Percentiles rank a stretch among this genome's conserved stretches.
These are phyloP conservation scores for Turdus rufiventris DNA, from an alignment of 2,113 vertebrate genomes.

Conservation along the genomic window DNA sequence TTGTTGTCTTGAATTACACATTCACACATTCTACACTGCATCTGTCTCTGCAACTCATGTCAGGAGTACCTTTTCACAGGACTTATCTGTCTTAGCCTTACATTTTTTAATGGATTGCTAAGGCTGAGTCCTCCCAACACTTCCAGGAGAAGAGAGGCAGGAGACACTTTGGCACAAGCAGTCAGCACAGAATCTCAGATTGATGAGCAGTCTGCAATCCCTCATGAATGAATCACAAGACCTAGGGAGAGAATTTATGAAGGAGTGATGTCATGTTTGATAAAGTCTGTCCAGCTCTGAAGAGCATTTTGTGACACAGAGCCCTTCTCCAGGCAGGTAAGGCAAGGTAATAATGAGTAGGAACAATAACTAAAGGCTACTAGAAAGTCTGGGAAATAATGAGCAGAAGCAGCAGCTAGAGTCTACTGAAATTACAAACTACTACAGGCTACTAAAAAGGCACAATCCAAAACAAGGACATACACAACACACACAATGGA, in stretches of 20 bases:
- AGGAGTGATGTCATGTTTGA: neutral
- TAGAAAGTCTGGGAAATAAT: neutral
- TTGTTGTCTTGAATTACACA: neutral
- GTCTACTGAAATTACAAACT: neutral
- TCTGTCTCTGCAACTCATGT: neutral
- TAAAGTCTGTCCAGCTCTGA: neutral
- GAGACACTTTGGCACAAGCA: neutral
- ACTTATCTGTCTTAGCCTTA: neutral
- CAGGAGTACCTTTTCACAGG: rapidly evolving
- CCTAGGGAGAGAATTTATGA: neutral
- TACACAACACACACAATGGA: neutral
- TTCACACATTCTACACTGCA: neutral
- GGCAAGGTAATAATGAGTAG: neutral
- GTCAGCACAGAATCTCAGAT: neutral
- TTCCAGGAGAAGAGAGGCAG: neutral
- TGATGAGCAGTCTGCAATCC: neutral
- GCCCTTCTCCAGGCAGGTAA: neutral
- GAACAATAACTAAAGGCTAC: neutral
- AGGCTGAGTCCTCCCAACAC: neutral
- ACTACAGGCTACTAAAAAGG: neutral
- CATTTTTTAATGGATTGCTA: neutral
- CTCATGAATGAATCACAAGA: neutral
- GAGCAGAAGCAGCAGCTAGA: neutral
- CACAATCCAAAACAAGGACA: too few relatives aligned
- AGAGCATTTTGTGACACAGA: neutral